Evolutionary conservation across 2,888 invertebrate species (phyloP).

Genomic region (Neoitamus cyanurus): DNA sequence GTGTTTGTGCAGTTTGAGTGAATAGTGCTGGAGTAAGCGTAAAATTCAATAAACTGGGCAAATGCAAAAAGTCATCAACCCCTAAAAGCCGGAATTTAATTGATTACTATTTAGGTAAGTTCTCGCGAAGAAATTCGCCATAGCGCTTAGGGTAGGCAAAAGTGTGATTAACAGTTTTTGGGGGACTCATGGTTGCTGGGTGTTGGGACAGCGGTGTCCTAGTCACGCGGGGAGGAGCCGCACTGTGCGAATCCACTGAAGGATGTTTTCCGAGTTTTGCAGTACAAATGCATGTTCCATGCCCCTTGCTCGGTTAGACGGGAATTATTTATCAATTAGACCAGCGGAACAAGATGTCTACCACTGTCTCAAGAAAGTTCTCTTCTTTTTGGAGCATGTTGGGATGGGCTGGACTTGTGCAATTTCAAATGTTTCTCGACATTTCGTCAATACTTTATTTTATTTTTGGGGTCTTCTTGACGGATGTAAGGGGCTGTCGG

Average conservation of each 20-base stretch:
- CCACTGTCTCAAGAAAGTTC: background rate
- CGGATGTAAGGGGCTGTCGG: background rate
- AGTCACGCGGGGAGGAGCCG: background rate
- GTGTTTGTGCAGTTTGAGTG: slow-evolving; percentile 29
- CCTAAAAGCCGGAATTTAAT: slow-evolving; percentile 37
- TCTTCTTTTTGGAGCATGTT: background rate
- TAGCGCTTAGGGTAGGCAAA: background rate
- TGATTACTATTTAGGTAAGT: slow-evolving; percentile 31
- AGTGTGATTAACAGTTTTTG: background rate
- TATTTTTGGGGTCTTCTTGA: background rate
- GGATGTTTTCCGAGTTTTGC: background rate
- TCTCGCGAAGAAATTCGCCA: background rate
- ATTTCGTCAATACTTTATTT: background rate
- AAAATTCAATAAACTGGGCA: slow-evolving; percentile 39
- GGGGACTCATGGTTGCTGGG: background rate
- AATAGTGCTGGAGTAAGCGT: slow-evolving; percentile 43
- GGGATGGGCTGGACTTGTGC: background rate
- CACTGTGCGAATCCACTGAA: background rate
- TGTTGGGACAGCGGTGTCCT: background rate
- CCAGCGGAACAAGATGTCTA: slow-evolving; percentile 3
- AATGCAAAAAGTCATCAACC: slow-evolving; percentile 45
- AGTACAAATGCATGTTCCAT: background rate
- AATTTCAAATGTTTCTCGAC: background rate
- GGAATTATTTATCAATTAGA: slow-evolving; percentile 23
- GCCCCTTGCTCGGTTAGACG: background rate